Percentiles rank a stretch among this genome's conserved stretches.
Evolutionary conservation across 2,888 invertebrate genomes (phyloP).

Genomic region (Diarsia dahlii): DNA sequence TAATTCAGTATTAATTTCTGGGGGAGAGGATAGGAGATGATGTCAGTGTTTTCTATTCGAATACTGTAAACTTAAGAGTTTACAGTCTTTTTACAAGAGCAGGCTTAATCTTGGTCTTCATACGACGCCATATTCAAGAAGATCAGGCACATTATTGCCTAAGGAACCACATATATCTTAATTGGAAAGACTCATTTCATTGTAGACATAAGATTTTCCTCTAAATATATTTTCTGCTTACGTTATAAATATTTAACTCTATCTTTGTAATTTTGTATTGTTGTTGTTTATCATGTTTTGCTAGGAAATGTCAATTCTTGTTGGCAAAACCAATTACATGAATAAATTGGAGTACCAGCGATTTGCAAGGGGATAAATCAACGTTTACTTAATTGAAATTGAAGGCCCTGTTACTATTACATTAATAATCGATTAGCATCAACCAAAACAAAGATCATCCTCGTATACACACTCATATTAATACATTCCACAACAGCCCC

Average conservation of each 20-base stretch:
- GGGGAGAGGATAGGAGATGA: not conserved
- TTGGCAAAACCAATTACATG: not conserved
- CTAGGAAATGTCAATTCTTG: not conserved
- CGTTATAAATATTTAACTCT: not conserved
- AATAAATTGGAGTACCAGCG: not conserved
- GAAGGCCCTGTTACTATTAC: not conserved
- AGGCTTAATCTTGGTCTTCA: not conserved
- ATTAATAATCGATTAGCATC: not conserved
- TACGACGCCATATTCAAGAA: not conserved
- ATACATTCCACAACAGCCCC: conserved; percentile 55
- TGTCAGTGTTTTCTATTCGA: not conserved
- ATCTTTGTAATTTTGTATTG: not conserved
- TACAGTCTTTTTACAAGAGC: not conserved
- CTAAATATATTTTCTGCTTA: not conserved
- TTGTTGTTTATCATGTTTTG: not conserved
- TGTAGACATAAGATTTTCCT: not conserved
- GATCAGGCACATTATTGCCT: not conserved
- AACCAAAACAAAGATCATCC: conserved; percentile 17
- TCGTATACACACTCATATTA: conserved; percentile 44
- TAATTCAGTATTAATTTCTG: not conserved
- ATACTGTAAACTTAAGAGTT: not conserved
- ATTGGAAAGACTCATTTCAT: not conserved
- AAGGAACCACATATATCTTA: not conserved
- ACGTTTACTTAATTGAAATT: not conserved
- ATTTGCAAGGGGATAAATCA: not conserved